Evolutionary conservation across 2,888 invertebrate species (phyloP).

Genomic region (Syritta pipiens): DNA sequence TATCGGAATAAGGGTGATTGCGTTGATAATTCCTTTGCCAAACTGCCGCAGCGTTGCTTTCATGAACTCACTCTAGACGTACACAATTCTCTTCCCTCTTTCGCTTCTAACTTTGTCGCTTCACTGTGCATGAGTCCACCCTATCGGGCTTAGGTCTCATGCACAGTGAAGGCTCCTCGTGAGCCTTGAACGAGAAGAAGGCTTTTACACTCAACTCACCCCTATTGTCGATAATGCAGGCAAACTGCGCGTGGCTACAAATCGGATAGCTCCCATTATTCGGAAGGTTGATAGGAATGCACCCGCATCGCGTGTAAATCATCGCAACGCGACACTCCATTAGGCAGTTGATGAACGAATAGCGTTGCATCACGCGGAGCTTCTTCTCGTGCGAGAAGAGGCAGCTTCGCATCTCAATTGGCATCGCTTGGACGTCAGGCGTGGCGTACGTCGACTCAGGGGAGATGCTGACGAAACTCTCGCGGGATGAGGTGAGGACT

Average conservation of each 20-base stretch:
- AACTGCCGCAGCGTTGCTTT: no score
- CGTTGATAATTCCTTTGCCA: no score
- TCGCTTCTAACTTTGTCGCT: no score
- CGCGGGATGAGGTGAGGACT: slow-evolving; percentile 81
- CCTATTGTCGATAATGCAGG: slow-evolving; percentile 74
- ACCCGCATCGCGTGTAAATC: slow-evolving; percentile 81
- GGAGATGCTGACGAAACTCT: slow-evolving; percentile 83
- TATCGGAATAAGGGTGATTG: no score
- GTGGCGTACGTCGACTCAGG: slow-evolving; percentile 85
- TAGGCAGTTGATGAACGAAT: slow-evolving; percentile 85
- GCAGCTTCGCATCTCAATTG: slow-evolving; percentile 81
- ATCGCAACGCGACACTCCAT: slow-evolving; percentile 81
- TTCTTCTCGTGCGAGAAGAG: slow-evolving; percentile 81
- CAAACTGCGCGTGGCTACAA: slow-evolving; percentile 73
- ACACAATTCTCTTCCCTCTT: no score
- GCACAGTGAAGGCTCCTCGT: background rate
- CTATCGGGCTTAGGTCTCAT: no score
- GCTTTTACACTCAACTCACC: slow-evolving; percentile 72
- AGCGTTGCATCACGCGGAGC: slow-evolving; percentile 78
- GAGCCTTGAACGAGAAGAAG: no score
- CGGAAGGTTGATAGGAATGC: slow-evolving; percentile 82
- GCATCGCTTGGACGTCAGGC: slow-evolving; percentile 80
- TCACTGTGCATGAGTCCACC: no score
- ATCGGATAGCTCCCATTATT: slow-evolving; percentile 75
- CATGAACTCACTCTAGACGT: no score